Evolutionary conservation across 2,888 invertebrate genomes (phyloP).

Genomic region (Galeruca laticollis): DNA sequence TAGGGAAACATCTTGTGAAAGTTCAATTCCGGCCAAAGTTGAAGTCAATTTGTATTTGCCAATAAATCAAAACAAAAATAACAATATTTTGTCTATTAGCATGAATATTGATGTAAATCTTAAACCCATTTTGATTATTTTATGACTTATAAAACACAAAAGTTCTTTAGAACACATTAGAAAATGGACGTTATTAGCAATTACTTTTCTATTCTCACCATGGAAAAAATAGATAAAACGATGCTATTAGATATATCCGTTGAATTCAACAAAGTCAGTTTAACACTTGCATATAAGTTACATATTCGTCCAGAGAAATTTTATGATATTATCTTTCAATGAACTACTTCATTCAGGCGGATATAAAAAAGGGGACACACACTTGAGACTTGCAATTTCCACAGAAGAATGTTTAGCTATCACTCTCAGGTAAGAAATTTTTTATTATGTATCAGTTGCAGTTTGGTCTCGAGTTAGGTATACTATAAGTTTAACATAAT

Average conservation of each 20-base stretch:
- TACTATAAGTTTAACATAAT: slow-evolving; percentile 8
- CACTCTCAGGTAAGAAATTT: slow-evolving; percentile 21
- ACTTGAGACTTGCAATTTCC: slow-evolving; percentile 24
- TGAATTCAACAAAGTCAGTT: slow-evolving; percentile 27
- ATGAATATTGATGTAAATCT: too few relatives aligned
- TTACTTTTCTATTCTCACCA: slow-evolving; percentile 28
- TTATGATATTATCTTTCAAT: slow-evolving; percentile 7
- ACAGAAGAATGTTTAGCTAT: not conserved
- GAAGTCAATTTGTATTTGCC: too few relatives aligned
- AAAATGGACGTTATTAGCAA: too few relatives aligned
- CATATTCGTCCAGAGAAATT: slow-evolving; percentile 12
- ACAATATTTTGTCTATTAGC: too few relatives aligned
- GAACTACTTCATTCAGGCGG: slow-evolving; percentile 20
- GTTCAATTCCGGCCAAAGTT: too few relatives aligned
- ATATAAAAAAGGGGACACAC: slow-evolving; percentile 26
- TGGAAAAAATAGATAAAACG: slow-evolving; percentile 22
- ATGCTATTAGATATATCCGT: slow-evolving; percentile 24
- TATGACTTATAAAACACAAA: too few relatives aligned
- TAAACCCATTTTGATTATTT: too few relatives aligned
- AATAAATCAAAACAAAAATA: too few relatives aligned
- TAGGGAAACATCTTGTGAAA: too few relatives aligned
- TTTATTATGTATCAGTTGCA: slow-evolving; percentile 11
- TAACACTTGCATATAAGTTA: slow-evolving; percentile 19
- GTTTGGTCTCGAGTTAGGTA: slow-evolving; percentile 21
- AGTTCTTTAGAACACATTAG: too few relatives aligned